Base-by-base conservation (phyloP, 1,140 invertebrate genomes). In the Hylaeus anthracinus region DNA sequence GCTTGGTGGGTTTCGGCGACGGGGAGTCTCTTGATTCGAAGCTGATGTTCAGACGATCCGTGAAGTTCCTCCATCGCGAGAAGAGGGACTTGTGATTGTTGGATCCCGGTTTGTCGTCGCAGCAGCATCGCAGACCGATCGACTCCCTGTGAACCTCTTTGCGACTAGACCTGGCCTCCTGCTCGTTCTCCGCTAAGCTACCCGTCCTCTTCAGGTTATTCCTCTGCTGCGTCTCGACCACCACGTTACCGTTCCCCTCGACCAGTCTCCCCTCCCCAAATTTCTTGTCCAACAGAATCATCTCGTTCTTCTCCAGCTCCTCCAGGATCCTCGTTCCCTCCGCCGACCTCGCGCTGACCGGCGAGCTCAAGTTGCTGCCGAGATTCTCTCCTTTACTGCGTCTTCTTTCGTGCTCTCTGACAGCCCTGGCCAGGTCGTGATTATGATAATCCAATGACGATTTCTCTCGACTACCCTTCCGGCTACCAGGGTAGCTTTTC, bases 401-500 rank as follows among this genome's bases (percentile, higher is more conserved):
- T 45, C 88, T 83, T 10, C 90, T 81, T 55, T 92, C 90, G 75
- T 93, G 90, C 12, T 93, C 93, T 12, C 90, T 83, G 15, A 93
- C 79, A 0, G 92, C 92, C 71, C 90, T 92, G 6, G 88, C 90
- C 12, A 93, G 77, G 41, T 93, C 92, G 61, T 93, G 90, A 80
- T 93, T 92, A 60, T 93, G 90, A 75, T 93, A 91, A 79, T 93
- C 93, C 39, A 94, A 74, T 2, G 91, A 91, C 0, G 92, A 91
- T 48, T 93, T 94, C 77, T 95, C 95, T 1, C 94, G 89, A 61
- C 95, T 95, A 10, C 95, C 95, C 86, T 95, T 95, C 4, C 95
- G 87, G 48, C 94, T 95, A 5, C 95, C 95, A 0, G 95, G 94
- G 88, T 95, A 95, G 86, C 95, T 95, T 86, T 95, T 95, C 0